phyloP scores from a whole-genome alignment of 35 echinoderm and acorn worm genomes.

The Diadema setosum region DNA sequence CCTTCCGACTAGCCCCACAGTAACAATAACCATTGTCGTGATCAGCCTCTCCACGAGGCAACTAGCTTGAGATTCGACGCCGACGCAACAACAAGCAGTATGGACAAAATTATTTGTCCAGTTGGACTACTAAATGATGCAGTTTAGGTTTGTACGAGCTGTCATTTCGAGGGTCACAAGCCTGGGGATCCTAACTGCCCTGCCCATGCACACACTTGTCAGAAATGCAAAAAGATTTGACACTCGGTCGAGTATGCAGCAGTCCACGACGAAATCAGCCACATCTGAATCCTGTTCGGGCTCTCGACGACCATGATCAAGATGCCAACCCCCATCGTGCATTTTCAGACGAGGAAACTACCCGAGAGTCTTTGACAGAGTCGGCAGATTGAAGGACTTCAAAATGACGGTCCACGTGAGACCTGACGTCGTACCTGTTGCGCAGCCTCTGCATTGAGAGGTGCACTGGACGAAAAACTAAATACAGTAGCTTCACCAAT shows the following conservation, averaged over 20 bases:
- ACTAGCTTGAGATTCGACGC: too few species aligned
- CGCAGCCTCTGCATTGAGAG: neutral
- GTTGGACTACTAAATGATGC: too few species aligned
- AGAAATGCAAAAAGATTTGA: neutral
- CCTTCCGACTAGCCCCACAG: neutral
- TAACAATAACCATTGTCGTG: too few species aligned
- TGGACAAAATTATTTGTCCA: too few species aligned
- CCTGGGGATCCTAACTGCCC: neutral
- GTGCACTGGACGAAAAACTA: conserved; percentile 1
- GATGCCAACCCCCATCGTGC: neutral
- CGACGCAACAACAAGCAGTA: too few species aligned
- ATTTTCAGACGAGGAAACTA: neutral
- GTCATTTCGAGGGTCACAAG: neutral
- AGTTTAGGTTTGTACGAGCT: too few species aligned
- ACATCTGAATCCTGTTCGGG: neutral
- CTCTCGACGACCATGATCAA: neutral
- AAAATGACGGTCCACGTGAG: neutral
- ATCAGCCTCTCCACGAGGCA: too few species aligned
- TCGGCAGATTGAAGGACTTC: neutral
- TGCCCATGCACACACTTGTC: neutral
- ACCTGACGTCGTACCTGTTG: neutral
- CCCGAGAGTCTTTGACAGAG: neutral
- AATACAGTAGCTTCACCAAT: neutral
- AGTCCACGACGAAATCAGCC: neutral
- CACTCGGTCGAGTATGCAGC: neutral